Percentiles rank a stretch among this genome's conserved stretches.
Conservation (phyloP, 2,888 invertebrate species). For the Lapara coniferarum region DNA sequence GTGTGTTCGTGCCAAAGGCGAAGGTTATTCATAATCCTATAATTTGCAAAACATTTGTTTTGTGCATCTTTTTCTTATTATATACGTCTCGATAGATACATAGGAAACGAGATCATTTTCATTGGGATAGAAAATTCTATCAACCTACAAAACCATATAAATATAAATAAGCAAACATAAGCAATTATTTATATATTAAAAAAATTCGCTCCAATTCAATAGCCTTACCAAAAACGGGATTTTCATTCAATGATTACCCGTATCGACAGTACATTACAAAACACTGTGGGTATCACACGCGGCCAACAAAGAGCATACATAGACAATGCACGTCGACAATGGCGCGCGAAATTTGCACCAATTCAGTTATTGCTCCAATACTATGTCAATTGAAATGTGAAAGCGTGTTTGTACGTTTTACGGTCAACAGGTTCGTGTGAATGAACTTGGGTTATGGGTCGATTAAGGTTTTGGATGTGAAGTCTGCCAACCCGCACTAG, state of each 20-base stretch:
- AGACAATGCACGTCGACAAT: slow-evolving; percentile 20
- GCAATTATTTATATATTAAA: no score
- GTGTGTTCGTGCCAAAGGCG: no score
- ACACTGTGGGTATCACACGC: background rate
- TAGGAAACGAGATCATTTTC: no score
- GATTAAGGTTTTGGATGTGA: background rate
- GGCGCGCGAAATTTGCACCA: slow-evolving; percentile 30
- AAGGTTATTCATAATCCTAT: no score
- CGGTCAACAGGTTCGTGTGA: slow-evolving; percentile 5
- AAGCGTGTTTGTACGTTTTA: slow-evolving; percentile 41
- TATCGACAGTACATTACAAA: slow-evolving; percentile 10
- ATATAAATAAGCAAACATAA: no score
- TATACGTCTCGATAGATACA: no score
- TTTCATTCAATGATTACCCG: background rate
- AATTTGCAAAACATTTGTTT: no score
- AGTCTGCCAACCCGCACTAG: no score
- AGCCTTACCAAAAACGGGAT: background rate
- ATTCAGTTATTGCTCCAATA: slow-evolving; percentile 44
- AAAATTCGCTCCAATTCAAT: no score
- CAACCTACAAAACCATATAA: no score
- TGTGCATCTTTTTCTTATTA: no score
- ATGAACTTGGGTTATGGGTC: slow-evolving; percentile 3
- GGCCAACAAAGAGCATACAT: background rate
- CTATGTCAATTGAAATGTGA: slow-evolving; percentile 46
- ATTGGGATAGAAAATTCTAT: no score